These are phyloP conservation scores for Xanthia icteritia DNA, from an alignment of 2,888 invertebrate species.

Conservation along the genomic window DNA sequence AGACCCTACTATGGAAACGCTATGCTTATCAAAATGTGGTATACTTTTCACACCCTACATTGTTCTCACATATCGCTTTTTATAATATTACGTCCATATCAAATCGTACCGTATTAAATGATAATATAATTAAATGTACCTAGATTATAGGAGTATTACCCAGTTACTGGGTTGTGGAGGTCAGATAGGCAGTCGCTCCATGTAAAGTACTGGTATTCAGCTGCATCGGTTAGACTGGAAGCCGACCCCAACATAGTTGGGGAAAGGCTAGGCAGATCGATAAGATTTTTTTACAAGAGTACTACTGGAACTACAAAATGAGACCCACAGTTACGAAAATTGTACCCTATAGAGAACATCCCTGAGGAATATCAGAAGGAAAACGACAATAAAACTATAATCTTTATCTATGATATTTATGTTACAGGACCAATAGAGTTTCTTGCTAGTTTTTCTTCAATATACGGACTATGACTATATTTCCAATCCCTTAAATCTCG, in stretches of 20 bases:
- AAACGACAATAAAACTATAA: neutral
- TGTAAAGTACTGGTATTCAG: too few species aligned
- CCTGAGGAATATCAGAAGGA: neutral
- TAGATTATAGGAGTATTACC: neutral
- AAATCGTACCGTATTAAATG: conserved; percentile 6
- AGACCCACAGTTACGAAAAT: neutral
- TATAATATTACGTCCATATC: conserved; percentile 4
- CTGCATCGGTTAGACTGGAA: too few species aligned
- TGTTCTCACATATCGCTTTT: conserved; percentile 12
- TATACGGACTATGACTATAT: too few species aligned
- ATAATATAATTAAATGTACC: conserved; percentile 3
- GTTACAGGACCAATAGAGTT: neutral
- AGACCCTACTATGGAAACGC: neutral
- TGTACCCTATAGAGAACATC: neutral
- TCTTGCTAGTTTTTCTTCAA: neutral
- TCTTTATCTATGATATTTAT: neutral
- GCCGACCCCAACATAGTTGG: too few species aligned
- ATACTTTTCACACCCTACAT: conserved; percentile 28
- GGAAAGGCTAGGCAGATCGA: too few species aligned
- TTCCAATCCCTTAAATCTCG: too few species aligned
- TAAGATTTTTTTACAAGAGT: too few species aligned
- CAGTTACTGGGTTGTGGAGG: too few species aligned
- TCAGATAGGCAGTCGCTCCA: too few species aligned
- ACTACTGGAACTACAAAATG: neutral
- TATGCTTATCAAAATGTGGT: conserved; percentile 20